Evolutionary conservation across 1,140 invertebrate species (phyloP).

Genomic region (Drosophila varians): DNA sequence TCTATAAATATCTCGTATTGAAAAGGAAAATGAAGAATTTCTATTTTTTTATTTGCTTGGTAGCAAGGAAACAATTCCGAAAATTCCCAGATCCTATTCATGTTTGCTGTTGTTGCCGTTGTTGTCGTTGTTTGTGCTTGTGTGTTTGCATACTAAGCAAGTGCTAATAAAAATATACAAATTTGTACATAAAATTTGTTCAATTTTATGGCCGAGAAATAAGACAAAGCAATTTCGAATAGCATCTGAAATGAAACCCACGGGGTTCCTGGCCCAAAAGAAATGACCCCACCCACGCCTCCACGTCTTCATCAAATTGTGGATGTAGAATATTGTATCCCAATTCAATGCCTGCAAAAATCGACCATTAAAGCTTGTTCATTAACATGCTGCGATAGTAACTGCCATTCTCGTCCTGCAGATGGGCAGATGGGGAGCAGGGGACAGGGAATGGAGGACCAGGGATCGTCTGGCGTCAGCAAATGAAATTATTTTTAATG

Average conservation of each 20-base stretch:
- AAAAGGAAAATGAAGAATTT: constrained; percentile 70
- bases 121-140: constrained; percentile 25
- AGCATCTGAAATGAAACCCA: constrained; percentile 3
- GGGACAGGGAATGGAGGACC: no score
- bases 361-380: constrained; percentile 33
- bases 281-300: neutral
- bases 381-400: constrained; percentile 27
- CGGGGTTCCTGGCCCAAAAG: neutral
- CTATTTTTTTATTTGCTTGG: constrained; percentile 50
- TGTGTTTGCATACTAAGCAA: constrained; percentile 64
- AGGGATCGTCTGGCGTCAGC: constrained; percentile 28
- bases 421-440: no score
- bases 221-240: constrained; percentile 28
- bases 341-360: constrained; percentile 6
- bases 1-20: constrained; percentile 78
- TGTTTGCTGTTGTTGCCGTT: constrained; percentile 1
- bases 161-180: constrained; percentile 81
- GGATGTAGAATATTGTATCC: neutral
- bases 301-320: neutral
- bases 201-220: constrained; percentile 58
- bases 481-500: constrained; percentile 77
- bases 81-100: constrained; percentile 18
- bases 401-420: neutral
- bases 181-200: constrained; percentile 75
- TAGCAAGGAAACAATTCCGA: constrained; percentile 62